Conservation (phyloP, 2,113 vertebrate species). For the Lagenorhynchus albirostris region DNA sequence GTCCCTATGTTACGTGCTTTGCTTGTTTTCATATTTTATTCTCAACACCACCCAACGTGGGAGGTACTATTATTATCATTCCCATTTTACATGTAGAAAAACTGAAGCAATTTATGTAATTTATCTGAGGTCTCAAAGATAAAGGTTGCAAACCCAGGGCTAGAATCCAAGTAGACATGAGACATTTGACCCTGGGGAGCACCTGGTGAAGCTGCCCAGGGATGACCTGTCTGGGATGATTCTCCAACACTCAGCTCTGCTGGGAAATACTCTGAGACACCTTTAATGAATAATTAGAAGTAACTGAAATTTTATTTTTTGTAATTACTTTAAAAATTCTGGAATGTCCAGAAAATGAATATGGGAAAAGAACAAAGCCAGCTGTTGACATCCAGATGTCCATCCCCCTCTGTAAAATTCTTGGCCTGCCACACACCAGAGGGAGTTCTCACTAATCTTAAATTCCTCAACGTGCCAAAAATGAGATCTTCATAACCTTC, state of each 20-base stretch:
- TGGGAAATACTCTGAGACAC: fast-evolving
- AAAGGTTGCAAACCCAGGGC: background rate
- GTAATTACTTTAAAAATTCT: background rate
- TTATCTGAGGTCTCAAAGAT: background rate
- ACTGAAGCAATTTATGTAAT: background rate
- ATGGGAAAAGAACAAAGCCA: background rate
- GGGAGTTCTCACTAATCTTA: background rate
- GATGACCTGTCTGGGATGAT: fast-evolving
- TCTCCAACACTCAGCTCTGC: background rate
- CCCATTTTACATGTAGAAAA: background rate
- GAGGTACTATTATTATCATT: fast-evolving
- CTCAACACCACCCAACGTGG: background rate
- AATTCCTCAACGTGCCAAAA: background rate
- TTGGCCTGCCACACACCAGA: background rate
- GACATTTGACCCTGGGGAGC: fast-evolving
- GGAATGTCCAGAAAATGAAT: background rate
- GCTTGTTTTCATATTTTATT: too few relatives aligned
- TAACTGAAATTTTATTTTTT: background rate
- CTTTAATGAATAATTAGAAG: background rate
- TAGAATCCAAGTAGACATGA: background rate
- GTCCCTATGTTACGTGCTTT: fast-evolving
- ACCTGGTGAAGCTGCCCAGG: too few relatives aligned
- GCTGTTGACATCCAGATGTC: background rate
- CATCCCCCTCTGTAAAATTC: background rate
- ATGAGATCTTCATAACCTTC: background rate